Percentiles rank a stretch among this genome's conserved stretches.
These are phyloP conservation scores for Grammomys surdaster DNA, from an alignment of 2,113 vertebrate species.

Conservation along the genomic window DNA sequence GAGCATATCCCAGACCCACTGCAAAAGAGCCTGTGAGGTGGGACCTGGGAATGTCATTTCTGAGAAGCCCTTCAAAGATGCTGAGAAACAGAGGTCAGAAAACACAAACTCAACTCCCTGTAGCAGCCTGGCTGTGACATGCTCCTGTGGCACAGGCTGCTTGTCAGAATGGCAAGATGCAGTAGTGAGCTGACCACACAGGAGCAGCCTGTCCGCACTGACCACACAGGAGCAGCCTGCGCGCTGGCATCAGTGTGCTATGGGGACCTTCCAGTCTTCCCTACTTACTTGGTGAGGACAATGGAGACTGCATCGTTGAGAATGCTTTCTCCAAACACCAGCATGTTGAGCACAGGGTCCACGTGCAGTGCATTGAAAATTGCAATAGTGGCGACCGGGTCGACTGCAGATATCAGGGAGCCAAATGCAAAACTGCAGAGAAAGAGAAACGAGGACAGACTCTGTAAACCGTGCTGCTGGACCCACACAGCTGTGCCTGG, in stretches of 20 bases:
- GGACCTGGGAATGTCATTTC: neutral
- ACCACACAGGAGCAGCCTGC: neutral
- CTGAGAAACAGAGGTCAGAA: neutral
- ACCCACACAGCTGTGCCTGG: neutral
- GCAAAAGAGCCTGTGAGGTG: neutral
- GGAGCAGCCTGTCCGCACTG: neutral
- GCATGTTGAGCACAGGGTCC: conserved; percentile 98
- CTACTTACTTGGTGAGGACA: conserved; percentile 97
- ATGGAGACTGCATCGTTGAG: conserved; percentile 99
- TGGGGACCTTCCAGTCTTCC: neutral
- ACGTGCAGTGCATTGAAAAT: conserved; percentile 99
- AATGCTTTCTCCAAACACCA: conserved; percentile 99
- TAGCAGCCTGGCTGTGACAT: neutral
- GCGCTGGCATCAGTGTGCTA: accelerated
- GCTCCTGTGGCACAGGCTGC: neutral
- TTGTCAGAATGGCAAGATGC: neutral
- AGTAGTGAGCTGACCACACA: accelerated
- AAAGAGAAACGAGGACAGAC: conserved; percentile 16
- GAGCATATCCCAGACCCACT: neutral
- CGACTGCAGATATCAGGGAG: conserved; percentile 98
- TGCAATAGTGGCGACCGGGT: conserved; percentile 98
- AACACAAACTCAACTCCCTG: neutral
- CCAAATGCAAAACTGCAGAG: conserved; percentile 96
- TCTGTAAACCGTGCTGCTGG: accelerated
- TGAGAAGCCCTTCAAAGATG: neutral